Conservation (phyloP, 2,888 invertebrate genomes). For the Coenonympha glycerion region DNA sequence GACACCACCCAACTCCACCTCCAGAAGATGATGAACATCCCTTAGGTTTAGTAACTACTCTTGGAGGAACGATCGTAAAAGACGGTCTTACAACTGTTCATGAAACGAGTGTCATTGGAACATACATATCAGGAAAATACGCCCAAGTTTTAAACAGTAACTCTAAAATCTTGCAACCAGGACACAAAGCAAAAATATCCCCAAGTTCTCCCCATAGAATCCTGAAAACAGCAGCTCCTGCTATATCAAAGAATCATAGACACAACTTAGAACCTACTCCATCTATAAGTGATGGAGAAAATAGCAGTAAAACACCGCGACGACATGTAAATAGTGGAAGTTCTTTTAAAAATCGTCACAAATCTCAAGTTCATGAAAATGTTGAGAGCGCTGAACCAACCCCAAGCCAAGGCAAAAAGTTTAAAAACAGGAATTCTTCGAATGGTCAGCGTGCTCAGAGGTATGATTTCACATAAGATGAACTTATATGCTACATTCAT, state of each 20-base stretch:
- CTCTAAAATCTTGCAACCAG: constrained; percentile 77
- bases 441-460: constrained; percentile 60
- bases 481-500: background rate
- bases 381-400: constrained; percentile 46
- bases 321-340: constrained; percentile 66
- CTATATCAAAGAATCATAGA: constrained; percentile 70
- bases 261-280: constrained; percentile 81
- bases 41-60: constrained; percentile 86
- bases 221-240: constrained; percentile 84
- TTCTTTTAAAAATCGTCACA: constrained; percentile 77
- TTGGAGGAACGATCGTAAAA: constrained; percentile 88
- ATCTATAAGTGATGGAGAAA: constrained; percentile 78
- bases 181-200: constrained; percentile 78
- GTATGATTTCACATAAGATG: constrained; percentile 36
- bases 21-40: constrained; percentile 81
- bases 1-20: constrained; percentile 60
- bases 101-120: constrained; percentile 92
- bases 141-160: constrained; percentile 90
- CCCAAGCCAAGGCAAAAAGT: constrained; percentile 60
- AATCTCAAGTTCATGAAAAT: constrained; percentile 57
- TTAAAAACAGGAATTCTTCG: constrained; percentile 60
- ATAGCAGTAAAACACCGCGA: constrained; percentile 71
- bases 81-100: constrained; percentile 89
- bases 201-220: constrained; percentile 81
- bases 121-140: constrained; percentile 90